A percentile compares a stretch with the other conserved stretches of the same genome.
Conservation (phyloP, 2,888 invertebrate species). For the Teleogryllus oceanicus region DNA sequence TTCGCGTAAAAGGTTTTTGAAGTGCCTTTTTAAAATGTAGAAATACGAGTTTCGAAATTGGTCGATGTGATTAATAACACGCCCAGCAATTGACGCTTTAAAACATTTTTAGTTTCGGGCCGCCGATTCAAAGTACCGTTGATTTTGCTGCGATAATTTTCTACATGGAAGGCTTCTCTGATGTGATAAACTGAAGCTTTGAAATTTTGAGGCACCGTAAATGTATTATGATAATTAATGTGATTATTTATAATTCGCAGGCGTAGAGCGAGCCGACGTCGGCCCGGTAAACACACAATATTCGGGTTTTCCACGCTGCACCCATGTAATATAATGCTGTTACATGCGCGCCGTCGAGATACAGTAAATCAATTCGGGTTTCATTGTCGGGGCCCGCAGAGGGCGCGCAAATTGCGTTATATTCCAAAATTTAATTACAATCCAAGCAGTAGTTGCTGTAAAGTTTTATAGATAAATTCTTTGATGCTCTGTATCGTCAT, state of each 20-base stretch:
- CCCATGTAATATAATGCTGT: slow-evolving; percentile 18
- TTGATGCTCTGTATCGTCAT: slow-evolving; percentile 7
- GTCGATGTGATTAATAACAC: slow-evolving; percentile 8
- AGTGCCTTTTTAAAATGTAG: slow-evolving; percentile 18
- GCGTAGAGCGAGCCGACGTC: background rate
- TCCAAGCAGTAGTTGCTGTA: slow-evolving; percentile 5
- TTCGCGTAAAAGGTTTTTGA: slow-evolving; percentile 6
- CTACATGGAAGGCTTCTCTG: slow-evolving; percentile 12
- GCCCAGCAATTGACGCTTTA: slow-evolving; percentile 18
- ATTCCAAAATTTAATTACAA: slow-evolving; percentile 18
- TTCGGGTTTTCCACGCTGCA: background rate
- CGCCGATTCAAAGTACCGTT: slow-evolving; percentile 9
- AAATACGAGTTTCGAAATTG: slow-evolving; percentile 7
- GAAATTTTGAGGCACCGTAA: slow-evolving; percentile 18
- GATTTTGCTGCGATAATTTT: slow-evolving; percentile 10
- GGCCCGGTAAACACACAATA: background rate
- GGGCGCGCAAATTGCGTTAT: background rate
- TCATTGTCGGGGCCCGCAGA: background rate
- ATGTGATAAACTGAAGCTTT: slow-evolving; percentile 18
- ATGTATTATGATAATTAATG: slow-evolving; percentile 18
- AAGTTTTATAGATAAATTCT: slow-evolving; percentile 18
- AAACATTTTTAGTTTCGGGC: background rate
- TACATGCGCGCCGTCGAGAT: background rate
- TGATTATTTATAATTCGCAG: background rate
- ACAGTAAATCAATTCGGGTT: slow-evolving; percentile 7